Conservation (phyloP, 2,113 vertebrate genomes). For the Alligator mississippiensis region DNA sequence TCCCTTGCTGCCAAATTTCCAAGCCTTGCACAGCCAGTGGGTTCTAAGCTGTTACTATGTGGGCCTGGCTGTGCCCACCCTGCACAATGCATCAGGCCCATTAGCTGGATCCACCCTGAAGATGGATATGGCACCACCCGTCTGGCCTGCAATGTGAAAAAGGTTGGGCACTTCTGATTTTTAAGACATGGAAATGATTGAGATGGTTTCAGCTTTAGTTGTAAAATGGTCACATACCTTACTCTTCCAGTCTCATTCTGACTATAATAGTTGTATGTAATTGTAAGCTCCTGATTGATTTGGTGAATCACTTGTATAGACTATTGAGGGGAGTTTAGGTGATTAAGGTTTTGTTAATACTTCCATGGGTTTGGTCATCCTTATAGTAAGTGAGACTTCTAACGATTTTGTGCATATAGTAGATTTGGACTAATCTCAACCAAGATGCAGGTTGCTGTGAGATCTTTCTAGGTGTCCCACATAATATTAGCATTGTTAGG, state of each 20-base stretch:
- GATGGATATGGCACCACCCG: too few species aligned
- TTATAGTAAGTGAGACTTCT: not conserved
- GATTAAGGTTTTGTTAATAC: not conserved
- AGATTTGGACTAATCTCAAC: not conserved
- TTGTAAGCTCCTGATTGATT: not conserved
- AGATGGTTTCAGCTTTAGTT: not conserved
- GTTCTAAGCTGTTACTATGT: too few species aligned
- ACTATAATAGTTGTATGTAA: not conserved
- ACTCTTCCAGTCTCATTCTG: not conserved
- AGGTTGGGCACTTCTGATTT: too few species aligned
- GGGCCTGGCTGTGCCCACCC: too few species aligned
- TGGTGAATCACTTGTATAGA: not conserved
- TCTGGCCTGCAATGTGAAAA: too few species aligned
- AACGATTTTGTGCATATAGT: not conserved
- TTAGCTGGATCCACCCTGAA: too few species aligned
- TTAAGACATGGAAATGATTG: not conserved
- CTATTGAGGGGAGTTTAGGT: not conserved
- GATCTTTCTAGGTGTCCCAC: too few species aligned
- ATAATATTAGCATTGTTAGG: too few species aligned
- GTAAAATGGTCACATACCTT: not conserved
- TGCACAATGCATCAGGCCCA: too few species aligned
- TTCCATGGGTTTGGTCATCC: not conserved
- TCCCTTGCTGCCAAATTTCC: too few species aligned
- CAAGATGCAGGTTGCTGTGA: too few species aligned
- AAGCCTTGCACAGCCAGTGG: too few species aligned